phyloP scores from a whole-genome alignment of 2,797 vertebrate species.

The Eulemur mongoz region DNA sequence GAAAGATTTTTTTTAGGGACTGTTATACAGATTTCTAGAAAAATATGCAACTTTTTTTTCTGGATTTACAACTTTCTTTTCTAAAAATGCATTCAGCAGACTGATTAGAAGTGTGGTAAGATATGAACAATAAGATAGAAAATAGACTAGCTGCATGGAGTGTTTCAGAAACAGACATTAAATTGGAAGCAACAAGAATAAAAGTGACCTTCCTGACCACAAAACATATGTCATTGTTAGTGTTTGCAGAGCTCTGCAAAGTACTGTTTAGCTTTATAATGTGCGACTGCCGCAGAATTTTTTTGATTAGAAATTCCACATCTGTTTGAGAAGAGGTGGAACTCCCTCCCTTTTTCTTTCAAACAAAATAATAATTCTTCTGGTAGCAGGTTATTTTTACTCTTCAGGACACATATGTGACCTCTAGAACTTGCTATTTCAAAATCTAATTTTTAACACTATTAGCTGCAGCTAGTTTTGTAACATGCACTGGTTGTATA shows the following conservation, averaged over 20 bases:
- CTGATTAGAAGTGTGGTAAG: constrained; percentile 1
- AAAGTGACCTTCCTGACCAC: constrained; percentile 36
- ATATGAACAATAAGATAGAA: constrained; percentile 24
- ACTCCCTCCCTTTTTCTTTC: not conserved
- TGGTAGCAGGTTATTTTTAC: constrained; percentile 18
- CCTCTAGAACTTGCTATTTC: not conserved
- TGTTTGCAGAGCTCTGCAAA: not conserved
- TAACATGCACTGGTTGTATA: not conserved
- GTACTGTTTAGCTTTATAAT: not conserved
- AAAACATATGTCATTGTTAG: not conserved
- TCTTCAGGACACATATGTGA: constrained; percentile 4
- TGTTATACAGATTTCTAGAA: not conserved
- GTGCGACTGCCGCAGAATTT: not conserved
- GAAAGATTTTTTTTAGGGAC: not conserved
- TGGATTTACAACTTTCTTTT: constrained; percentile 18
- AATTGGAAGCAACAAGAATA: constrained; percentile 23
- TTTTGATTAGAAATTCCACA: constrained; percentile 60
- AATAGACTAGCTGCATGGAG: not conserved
- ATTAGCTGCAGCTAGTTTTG: not conserved
- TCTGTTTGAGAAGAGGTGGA: constrained; percentile 43
- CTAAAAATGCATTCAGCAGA: constrained; percentile 35
- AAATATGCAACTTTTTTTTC: not conserved
- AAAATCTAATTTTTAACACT: constrained; percentile 35
- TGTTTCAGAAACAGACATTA: constrained; percentile 14
- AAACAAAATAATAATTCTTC: constrained; percentile 52